Evolutionary conservation across 2,888 invertebrate species (phyloP), one percentile per base, ranked within the genome.

Genomic region (Drosophila parthenogenetica): DNA sequence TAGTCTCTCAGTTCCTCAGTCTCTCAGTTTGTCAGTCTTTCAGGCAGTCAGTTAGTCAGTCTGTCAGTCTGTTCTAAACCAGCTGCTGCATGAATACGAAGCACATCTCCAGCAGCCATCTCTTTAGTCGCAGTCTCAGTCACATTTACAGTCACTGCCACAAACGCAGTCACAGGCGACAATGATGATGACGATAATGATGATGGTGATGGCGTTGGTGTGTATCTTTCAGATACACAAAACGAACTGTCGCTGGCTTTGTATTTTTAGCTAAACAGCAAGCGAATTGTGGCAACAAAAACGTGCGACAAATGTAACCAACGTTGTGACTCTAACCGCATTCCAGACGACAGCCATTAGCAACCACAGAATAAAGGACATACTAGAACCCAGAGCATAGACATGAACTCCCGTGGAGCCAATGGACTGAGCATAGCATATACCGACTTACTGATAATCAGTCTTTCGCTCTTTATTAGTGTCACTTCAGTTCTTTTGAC

Each of bases 301-400:
- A 73, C 63, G 67, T 73, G 67, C 81, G 46, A 60, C 81, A 87
- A 85, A 80, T 71, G 78, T 69, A 64, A 59, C 70, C 55, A 70
- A 60, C 72, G 13, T 70, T 88, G 82, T 79, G 89, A 75, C 73
- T 29, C 29, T 83, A 77, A 77, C 87, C 55, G 79, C 81, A 81
- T 87, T 73, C 69, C 66, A 73, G 57, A 68, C 54, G 77, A 79
- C 86, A 39, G 49, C 58, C 60, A 59, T 69, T 63, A 51, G 69
- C 25, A 48, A 49, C 59, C 61, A 74, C 17, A 50, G 48, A 69
- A 60, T 32, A 62, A 50, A 48, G 55, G 29, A 29, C 8, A 8
- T 8, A 29, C 29, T 29, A 29, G 29, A 29, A 29, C 29, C 8
- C 29, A 29, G 29, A 29, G 29, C 39, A 16, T 42, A 25, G 40